Conservation (phyloP, 2,888 invertebrate species). For the Tetanocera ferruginea region DNA sequence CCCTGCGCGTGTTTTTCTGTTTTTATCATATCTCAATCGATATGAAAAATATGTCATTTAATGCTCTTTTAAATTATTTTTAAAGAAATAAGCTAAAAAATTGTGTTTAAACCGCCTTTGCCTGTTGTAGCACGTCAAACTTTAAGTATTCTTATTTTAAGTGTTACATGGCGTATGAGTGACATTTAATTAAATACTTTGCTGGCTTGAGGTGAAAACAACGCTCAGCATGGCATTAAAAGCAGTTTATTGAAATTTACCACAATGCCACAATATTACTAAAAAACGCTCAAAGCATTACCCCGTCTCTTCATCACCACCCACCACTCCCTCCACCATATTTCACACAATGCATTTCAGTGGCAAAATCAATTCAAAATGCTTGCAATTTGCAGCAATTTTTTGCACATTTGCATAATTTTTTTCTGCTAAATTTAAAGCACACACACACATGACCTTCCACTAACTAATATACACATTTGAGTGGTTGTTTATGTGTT, state of each 20-base stretch:
- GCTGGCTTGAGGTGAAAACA: no score
- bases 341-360: background rate
- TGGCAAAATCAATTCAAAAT: background rate
- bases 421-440: slow-evolving; percentile 6
- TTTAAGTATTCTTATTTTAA: no score
- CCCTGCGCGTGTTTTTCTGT: no score
- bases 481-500: background rate
- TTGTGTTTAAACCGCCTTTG: no score
- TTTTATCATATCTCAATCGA: no score
- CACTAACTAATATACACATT: background rate
- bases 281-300: background rate
- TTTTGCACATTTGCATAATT: background rate
- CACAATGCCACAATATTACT: background rate
- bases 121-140: no score
- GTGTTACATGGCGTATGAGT: no score
- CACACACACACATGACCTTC: background rate
- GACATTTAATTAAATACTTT: no score
- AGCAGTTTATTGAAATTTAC: background rate
- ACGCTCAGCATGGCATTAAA: background rate
- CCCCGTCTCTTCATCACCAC: background rate
- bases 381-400: background rate
- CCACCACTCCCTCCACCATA: background rate
- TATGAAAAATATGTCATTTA: no score
- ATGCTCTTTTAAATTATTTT: no score
- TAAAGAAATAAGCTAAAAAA: no score